These are phyloP conservation scores for Chaenogobius annularis DNA, from an alignment of 2,113 vertebrate genomes.

Conservation along the genomic window DNA sequence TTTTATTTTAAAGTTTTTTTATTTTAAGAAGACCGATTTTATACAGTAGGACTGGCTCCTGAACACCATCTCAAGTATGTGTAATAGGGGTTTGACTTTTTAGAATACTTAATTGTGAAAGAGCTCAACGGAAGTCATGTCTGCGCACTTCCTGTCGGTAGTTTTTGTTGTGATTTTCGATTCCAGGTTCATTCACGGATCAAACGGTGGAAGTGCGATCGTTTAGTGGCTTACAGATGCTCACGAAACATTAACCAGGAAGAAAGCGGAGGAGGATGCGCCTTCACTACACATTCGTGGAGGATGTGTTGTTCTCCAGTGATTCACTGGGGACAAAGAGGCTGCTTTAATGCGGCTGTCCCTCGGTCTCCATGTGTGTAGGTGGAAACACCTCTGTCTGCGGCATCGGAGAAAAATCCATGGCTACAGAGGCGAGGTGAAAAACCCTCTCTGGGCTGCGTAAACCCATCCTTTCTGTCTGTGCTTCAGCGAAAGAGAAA, in stretches of 20 bases:
- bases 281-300: neutral
- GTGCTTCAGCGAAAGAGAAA: neutral
- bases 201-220: neutral
- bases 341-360: constrained; percentile 27
- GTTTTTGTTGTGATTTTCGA: neutral
- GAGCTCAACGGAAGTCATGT: constrained; percentile 6
- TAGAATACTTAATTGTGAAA: constrained; percentile 23
- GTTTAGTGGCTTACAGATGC: neutral
- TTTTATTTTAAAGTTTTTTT: too few relatives aligned
- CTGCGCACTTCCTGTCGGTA: neutral
- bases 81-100: too few relatives aligned
- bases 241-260: neutral
- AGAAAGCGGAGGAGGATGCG: neutral
- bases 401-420: neutral
- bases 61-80: too few relatives aligned
- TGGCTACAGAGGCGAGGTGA: neutral
- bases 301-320: neutral
- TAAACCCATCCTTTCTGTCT: neutral
- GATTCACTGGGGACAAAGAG: constrained; percentile 32
- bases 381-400: constrained; percentile 19
- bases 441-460: neutral
- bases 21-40: too few relatives aligned
- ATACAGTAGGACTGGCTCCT: too few relatives aligned
- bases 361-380: constrained; percentile 23
- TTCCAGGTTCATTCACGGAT: neutral